Base-by-base conservation (phyloP, 2,888 invertebrate genomes). In the Melieria omissa region DNA sequence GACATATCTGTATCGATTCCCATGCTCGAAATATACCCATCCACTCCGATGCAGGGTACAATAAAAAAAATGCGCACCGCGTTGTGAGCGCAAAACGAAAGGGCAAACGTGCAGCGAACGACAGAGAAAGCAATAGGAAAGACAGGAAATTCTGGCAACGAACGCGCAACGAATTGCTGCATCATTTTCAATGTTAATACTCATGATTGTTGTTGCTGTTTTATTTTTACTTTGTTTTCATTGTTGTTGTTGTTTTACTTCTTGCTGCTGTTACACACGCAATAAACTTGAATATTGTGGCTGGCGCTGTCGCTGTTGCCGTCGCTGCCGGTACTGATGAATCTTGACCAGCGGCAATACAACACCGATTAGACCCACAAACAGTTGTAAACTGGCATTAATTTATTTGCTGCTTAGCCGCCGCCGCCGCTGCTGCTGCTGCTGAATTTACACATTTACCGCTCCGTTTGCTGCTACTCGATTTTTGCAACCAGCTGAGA, bases 301-400 rank as follows among this genome's bases (percentile, higher is more conserved):
- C n/a, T 42, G 14, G n/a, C 16, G 45, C 47, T 10, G 5, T 41
- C 5, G 52, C 8, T 8, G 12, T 58, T 58, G 57, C 10, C 12
- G 12, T 45, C 5, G 10, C 5, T 61, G 62, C 12, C 60, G 54
- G 45, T 60, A 55, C 54, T 54, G 54, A 55, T 57, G 69, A 69
- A 72, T 72, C 72, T 72, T 72, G 69, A 72, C 64, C 72, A 68
- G 65, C 69, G 69, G 72, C 65, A 72, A 69, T 61, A 16, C 55
- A 55, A 46, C n/a, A 47, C 45, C 46, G 61, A 71, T 71, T 66
- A 52, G 55, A 12, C 41, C 42, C 29, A 4, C n/a, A 58, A n/a
- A 58, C 29, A 14, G 16, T 9, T 58, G 58, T 58, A 58, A 14
- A 29, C 58, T 58, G 29, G 29, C 10, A 29, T 58, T 58, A 58